Evolutionary conservation across 2,888 invertebrate genomes (phyloP), one percentile per base, ranked within the genome.

Genomic region (Cloeon dipterum): DNA sequence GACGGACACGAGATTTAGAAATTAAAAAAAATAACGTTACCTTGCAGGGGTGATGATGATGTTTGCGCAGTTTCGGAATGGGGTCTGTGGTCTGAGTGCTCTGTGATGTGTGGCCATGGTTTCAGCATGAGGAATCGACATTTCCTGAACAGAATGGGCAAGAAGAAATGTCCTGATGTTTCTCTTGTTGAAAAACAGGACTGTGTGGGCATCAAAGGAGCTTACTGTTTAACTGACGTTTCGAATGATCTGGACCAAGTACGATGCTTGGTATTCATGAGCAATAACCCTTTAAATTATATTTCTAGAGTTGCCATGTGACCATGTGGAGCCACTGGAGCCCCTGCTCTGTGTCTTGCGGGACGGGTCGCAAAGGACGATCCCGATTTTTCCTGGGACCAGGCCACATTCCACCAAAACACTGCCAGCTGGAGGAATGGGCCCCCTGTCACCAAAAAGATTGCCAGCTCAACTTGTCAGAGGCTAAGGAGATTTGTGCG

Each of bases 241-340:
- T n/a, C n/a, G n/a, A n/a, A n/a, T n/a, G n/a, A n/a, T n/a, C n/a
- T n/a, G n/a, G n/a, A n/a, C n/a, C n/a, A n/a, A n/a, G n/a, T n/a
- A n/a, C n/a, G n/a, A n/a, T n/a, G n/a, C n/a, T n/a, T n/a, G n/a
- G n/a, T n/a, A n/a, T n/a, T n/a, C n/a, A n/a, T n/a, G n/a, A n/a
- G n/a, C n/a, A n/a, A n/a, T n/a, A n/a, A n/a, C n/a, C n/a, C n/a
- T n/a, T n/a, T n/a, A n/a, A n/a, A n/a, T n/a, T n/a, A n/a, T n/a
- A n/a, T n/a, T n/a, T n/a, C n/a, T 23, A 37, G 32, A 18, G 23
- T 38, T 34, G 68, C 35, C 77, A 82, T 40, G 74, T 82, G n/a
- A 77, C 78, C 0, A 70, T 70, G 36, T 93, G 91, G 91, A 73
- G 81, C 39, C 75, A 78, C 45, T 93, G 89, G 89, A 82, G 85